Base-by-base conservation (phyloP, 2,797 vertebrate genomes). In the Pseudomugil tenellus region DNA sequence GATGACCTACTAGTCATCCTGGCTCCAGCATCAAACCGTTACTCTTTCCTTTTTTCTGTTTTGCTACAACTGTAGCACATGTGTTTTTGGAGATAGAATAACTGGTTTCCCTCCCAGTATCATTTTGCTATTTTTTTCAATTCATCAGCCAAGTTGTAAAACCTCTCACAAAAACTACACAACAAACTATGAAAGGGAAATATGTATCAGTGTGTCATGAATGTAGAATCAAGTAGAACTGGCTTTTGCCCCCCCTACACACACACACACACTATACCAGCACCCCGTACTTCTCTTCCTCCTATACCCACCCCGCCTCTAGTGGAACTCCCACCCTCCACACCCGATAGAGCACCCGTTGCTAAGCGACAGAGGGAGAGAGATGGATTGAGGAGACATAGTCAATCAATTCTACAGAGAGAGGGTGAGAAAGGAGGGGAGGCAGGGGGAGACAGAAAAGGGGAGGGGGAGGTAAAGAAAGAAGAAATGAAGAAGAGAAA, bases 321-420 rank as follows among this genome's bases (percentile, higher is more conserved):
- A 52, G 69, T 80, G 86, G 92, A 92, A 86, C 91, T 88, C 87
- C 86, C 91, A 90, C 91, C 93, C 92, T 94, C 91, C 92, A 92
- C 92, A 92, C 90, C 92, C 89, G 83, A 93, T 92, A 93, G 93
- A 93, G 92, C 91, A 91, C 91, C 89, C 92, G 94, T 95, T 95
- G 94, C 94, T 95, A 94, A 82, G 94, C 92, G 93, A 95, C 94
- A 91, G 91, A 93, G 90, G 87, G 89, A 93, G 92, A 94, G 93
- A 94, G 93, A 95, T 94, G 93, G 93, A 95, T 94, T 93, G 93
- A 93, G 92, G 91, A 94, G 93, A 93, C 93, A 91, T 86, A 93
- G 91, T 91, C 92, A 91, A 95, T 95, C 94, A 95, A 94, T 95
- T 94, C 92, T 92, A 87, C 90, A 91, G 92, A 94, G 92, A 88